Evolutionary conservation across 2,797 vertebrate genomes (phyloP).

Genomic region (Lerista edwardsae): DNA sequence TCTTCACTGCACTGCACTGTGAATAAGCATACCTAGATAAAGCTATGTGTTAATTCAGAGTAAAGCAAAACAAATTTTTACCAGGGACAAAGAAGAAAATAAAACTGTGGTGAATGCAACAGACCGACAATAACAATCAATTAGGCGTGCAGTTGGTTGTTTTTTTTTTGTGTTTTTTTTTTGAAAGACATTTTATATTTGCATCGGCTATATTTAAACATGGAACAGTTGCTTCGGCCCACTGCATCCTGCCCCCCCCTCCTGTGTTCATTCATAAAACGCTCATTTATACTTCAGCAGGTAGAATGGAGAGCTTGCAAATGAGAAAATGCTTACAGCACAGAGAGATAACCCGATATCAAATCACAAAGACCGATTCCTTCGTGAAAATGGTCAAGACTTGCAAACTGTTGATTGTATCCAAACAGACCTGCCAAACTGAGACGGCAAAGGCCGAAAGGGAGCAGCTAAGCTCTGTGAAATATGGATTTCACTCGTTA

Average conservation of each 20-base stretch:
- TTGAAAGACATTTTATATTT: background rate
- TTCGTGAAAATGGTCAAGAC: too few relatives aligned
- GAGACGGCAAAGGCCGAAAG: too few relatives aligned
- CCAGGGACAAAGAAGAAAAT: background rate
- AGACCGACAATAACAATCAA: background rate
- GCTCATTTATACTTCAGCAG: background rate
- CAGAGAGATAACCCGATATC: too few relatives aligned
- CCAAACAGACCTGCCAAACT: too few relatives aligned
- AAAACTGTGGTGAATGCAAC: background rate
- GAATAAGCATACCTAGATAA: background rate
- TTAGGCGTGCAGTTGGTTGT: background rate
- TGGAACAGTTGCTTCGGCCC: background rate
- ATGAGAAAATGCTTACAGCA: background rate
- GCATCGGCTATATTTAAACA: background rate
- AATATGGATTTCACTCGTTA: too few relatives aligned
- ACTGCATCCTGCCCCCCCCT: background rate
- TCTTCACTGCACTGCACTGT: background rate
- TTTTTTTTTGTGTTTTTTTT: background rate
- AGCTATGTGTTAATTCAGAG: background rate
- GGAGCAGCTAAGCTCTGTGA: too few relatives aligned
- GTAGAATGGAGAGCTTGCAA: background rate
- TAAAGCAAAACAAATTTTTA: background rate
- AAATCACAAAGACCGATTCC: too few relatives aligned
- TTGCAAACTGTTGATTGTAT: too few relatives aligned
- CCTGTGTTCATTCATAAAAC: conserved; percentile 33